Base-by-base conservation (phyloP, 2,113 vertebrate species). In the Ammodytes marinus region DNA sequence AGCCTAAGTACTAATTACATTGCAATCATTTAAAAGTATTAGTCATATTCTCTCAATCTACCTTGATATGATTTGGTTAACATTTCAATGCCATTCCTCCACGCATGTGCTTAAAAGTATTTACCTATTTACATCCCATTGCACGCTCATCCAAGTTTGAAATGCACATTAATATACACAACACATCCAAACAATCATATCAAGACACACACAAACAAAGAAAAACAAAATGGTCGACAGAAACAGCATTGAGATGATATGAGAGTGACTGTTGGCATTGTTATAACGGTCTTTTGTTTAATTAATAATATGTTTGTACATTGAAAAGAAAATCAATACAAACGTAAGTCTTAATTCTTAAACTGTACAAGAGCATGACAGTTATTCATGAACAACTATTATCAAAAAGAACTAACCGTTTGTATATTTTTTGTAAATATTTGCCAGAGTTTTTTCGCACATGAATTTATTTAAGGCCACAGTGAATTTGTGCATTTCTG, bases 401-500 rank as follows among this genome's bases (percentile, higher is more conserved):
- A 50, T 11, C 1, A 52, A 54, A n/a, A 54, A 42, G 3, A 64
- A 61, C 2, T 6, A 9, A 53, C 6, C n/a, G 3, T 35, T 19
- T 8, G 15, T 14, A 15, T 42, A 19, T 19, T 40, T 6, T 40
- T 35, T 17, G 8, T 15, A 69, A 42, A 43, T 19, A 67, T n/a
- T 45, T 14, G 14, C 19, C 45, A 11, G 12, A 47, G 8, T 76
- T 66, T 84, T 66, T 27, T 27, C 27, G 27, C 27, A 46, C 11
- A 49, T 8, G 6, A 58, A 2, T 27, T 71, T 8, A 67, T 84
- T 74, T 37, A 78, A 81, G 46, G 86, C 79, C 43, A 84, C 64
- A 65, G 73, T 73, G 55, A 88, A 78, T 4, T 82, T 60, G 69
- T 82, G 72, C 14, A 8, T 58, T 68, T 69, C 46, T 74, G 42